Percentiles rank a stretch among this genome's conserved stretches.
These are phyloP conservation scores for Synergus itoensis DNA, from an alignment of 2,888 invertebrate genomes.

Conservation along the genomic window DNA sequence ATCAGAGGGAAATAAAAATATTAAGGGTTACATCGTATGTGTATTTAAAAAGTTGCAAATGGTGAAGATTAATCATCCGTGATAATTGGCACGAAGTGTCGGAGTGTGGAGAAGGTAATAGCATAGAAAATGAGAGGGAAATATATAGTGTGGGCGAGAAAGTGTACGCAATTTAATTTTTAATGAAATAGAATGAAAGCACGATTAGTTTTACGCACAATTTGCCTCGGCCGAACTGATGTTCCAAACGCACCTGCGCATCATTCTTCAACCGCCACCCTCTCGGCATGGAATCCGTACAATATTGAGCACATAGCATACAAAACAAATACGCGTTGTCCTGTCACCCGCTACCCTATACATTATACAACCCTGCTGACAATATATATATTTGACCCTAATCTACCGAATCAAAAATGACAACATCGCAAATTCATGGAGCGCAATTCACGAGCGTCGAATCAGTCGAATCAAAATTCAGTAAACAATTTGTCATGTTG, in stretches of 20 bases:
- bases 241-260: slow-evolving; percentile 70
- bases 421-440: slow-evolving; percentile 63
- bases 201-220: slow-evolving; percentile 67
- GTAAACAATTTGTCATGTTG: slow-evolving; percentile 13
- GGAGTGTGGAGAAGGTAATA: background rate
- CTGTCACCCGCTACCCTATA: slow-evolving; percentile 55
- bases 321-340: slow-evolving; percentile 71
- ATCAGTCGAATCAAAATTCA: slow-evolving; percentile 15
- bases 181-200: slow-evolving; percentile 67
- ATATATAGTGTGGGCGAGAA: slow-evolving; percentile 8
- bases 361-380: slow-evolving; percentile 50
- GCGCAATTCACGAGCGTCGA: slow-evolving; percentile 53
- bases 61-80: slow-evolving; percentile 34
- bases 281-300: slow-evolving; percentile 65
- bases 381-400: slow-evolving; percentile 34
- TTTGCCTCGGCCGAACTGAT: slow-evolving; percentile 56
- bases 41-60: slow-evolving; percentile 23
- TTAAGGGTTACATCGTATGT: background rate
- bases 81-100: slow-evolving; percentile 18
- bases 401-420: slow-evolving; percentile 62
- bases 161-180: slow-evolving; percentile 64
- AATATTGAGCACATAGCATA: slow-evolving; percentile 63
- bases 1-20: background rate
- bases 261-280: slow-evolving; percentile 61
- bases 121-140: slow-evolving; percentile 1